Conservation (phyloP, 2,888 invertebrate genomes). For the Papilio elwesi region DNA sequence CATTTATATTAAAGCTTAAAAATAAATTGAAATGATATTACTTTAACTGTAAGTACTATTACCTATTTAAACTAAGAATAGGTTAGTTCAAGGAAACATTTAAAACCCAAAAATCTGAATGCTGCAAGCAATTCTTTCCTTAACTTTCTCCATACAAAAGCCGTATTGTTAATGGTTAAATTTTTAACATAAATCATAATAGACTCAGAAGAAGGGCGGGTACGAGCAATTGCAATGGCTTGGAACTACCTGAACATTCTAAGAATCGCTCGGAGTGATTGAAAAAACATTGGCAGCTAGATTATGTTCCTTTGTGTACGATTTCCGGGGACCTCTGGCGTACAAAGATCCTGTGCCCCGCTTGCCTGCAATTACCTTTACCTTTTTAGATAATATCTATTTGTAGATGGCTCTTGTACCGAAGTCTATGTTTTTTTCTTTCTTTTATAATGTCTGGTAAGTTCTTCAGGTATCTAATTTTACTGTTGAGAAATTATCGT, state of each 20-base stretch:
- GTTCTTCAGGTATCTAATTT: neutral
- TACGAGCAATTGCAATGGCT: conserved; percentile 26
- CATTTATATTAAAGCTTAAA: neutral
- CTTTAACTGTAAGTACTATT: neutral
- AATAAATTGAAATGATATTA: neutral
- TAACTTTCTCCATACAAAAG: conserved; percentile 35
- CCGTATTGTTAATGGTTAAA: conserved; percentile 25
- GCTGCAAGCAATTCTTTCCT: neutral
- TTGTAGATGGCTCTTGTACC: conserved; percentile 1
- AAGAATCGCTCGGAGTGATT: conserved; percentile 7
- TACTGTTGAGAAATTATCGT: neutral
- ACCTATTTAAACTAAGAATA: neutral
- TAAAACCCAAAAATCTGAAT: neutral
- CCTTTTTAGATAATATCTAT: conserved; percentile 36
- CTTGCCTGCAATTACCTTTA: conserved; percentile 26
- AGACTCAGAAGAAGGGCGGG: conserved; percentile 26
- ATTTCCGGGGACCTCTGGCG: conserved; percentile 36
- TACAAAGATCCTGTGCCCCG: conserved; percentile 26
- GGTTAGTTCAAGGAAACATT: neutral
- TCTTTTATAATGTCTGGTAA: neutral
- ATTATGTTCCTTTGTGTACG: conserved; percentile 25
- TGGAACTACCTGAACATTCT: conserved; percentile 35
- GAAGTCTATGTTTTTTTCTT: neutral
- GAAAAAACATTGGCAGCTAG: conserved; percentile 18
- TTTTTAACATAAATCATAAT: conserved; percentile 39